These are phyloP conservation scores for Drosophila picticornis DNA, from an alignment of 2,888 invertebrate genomes.

Conservation along the genomic window DNA sequence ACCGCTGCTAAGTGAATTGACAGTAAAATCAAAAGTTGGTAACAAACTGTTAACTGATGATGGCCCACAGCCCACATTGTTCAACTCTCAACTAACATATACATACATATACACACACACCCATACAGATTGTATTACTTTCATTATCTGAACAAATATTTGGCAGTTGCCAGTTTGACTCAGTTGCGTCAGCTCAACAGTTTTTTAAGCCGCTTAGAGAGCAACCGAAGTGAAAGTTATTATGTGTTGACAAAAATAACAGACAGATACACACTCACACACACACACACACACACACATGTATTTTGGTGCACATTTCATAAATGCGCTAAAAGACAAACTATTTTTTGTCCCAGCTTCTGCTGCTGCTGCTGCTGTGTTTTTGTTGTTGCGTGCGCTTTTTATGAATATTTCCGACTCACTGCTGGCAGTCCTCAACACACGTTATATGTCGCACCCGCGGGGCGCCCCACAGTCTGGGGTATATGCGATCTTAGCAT, in stretches of 20 bases:
- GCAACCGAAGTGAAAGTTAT: slow-evolving; percentile 75
- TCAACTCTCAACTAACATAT: slow-evolving; percentile 26
- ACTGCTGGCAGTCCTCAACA: slow-evolving; percentile 31
- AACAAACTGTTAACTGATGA: slow-evolving; percentile 44
- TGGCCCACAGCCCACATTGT: slow-evolving; percentile 23
- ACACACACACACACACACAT: slow-evolving; percentile 6
- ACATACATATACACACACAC: slow-evolving; percentile 1
- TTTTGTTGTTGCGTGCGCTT: slow-evolving; percentile 64
- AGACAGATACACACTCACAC: background rate
- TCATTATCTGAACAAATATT: slow-evolving; percentile 79
- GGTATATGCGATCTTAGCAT: slow-evolving; percentile 49
- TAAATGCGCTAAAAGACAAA: slow-evolving; percentile 68
- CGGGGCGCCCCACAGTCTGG: background rate
- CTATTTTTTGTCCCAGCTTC: slow-evolving; percentile 49
- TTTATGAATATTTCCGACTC: slow-evolving; percentile 71
- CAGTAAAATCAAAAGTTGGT: slow-evolving; percentile 55
- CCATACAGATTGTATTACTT: slow-evolving; percentile 61
- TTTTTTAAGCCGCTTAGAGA: slow-evolving; percentile 78
- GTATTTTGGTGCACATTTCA: slow-evolving; percentile 71
- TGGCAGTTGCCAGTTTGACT: slow-evolving; percentile 70
- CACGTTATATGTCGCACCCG: slow-evolving; percentile 44
- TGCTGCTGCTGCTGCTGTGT: slow-evolving; percentile 26
- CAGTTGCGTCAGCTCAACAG: slow-evolving; percentile 74
- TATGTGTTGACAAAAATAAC: slow-evolving; percentile 56
- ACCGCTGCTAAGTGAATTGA: slow-evolving; percentile 74